These are phyloP conservation scores for Parasteatoda lunata DNA, from an alignment of 2,888 invertebrate genomes.

Conservation along the genomic window DNA sequence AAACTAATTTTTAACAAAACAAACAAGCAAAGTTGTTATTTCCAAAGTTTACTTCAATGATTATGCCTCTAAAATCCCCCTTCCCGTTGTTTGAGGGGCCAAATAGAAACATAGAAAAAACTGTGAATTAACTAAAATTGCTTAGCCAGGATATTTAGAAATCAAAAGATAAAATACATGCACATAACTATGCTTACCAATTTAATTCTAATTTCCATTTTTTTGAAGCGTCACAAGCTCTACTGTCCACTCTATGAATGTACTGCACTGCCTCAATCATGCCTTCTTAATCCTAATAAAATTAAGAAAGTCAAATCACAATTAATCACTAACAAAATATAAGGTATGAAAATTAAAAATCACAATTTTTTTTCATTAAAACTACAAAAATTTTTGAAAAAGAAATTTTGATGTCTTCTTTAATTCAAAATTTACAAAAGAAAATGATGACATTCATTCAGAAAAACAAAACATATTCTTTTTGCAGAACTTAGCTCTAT, in stretches of 20 bases:
- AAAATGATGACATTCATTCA: background rate
- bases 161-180: too few species aligned
- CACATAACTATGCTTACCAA: slow-evolving; percentile 30
- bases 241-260: slow-evolving; percentile 46
- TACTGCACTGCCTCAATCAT: slow-evolving; percentile 68
- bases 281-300: slow-evolving; percentile 22
- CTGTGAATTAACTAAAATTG: too few species aligned
- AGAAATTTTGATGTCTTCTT: background rate
- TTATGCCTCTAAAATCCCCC: too few species aligned
- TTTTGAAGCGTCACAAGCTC: slow-evolving; percentile 42
- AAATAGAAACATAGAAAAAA: too few species aligned
- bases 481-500: too few species aligned
- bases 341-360: background rate
- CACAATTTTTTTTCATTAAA: background rate
- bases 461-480: background rate
- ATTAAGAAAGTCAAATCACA: slow-evolving; percentile 5
- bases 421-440: slow-evolving; percentile 16
- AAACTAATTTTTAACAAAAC: too few species aligned
- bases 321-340: background rate
- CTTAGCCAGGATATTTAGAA: too few species aligned
- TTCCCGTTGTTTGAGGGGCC: too few species aligned
- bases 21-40: too few species aligned
- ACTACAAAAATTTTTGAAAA: background rate
- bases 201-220: slow-evolving; percentile 63
- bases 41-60: too few species aligned